Conservation (phyloP, 2,888 invertebrate genomes). For the Phyllotreta striolata region DNA sequence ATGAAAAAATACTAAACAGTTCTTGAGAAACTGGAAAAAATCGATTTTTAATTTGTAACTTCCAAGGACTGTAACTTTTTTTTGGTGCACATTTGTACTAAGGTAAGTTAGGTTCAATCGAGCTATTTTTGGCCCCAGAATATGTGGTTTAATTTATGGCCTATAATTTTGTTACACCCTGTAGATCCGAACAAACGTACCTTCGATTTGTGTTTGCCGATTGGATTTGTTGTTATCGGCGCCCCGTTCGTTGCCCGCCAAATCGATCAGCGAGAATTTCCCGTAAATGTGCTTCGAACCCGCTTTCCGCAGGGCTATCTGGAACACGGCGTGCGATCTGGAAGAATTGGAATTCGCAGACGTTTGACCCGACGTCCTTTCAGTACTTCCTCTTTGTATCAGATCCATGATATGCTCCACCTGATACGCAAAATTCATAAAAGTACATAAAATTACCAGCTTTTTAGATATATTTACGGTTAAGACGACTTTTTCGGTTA, state of each 20-base stretch:
- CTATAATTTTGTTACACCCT: too few relatives aligned
- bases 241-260: conserved; percentile 97
- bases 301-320: conserved; percentile 83
- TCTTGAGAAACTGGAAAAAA: too few relatives aligned
- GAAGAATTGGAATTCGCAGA: conserved; percentile 98
- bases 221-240: conserved; percentile 98
- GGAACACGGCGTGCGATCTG: conserved; percentile 98
- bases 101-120: too few relatives aligned
- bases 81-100: too few relatives aligned
- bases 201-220: conserved; percentile 89
- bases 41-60: too few relatives aligned
- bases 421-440: too few relatives aligned
- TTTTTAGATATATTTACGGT: conserved; percentile 31
- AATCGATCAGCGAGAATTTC: conserved; percentile 98
- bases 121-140: too few relatives aligned
- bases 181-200: too few relatives aligned
- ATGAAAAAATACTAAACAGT: too few relatives aligned
- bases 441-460: too few relatives aligned
- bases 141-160: too few relatives aligned
- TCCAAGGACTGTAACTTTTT: too few relatives aligned
- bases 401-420: conserved; percentile 93
- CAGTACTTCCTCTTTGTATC: conserved; percentile 88
- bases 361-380: conserved; percentile 94
- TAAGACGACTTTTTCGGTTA: conserved; percentile 86
- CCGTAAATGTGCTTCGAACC: conserved; percentile 86